phyloP scores from a whole-genome alignment of 2,113 vertebrate species.

The Cephalopholis sonnerati region DNA sequence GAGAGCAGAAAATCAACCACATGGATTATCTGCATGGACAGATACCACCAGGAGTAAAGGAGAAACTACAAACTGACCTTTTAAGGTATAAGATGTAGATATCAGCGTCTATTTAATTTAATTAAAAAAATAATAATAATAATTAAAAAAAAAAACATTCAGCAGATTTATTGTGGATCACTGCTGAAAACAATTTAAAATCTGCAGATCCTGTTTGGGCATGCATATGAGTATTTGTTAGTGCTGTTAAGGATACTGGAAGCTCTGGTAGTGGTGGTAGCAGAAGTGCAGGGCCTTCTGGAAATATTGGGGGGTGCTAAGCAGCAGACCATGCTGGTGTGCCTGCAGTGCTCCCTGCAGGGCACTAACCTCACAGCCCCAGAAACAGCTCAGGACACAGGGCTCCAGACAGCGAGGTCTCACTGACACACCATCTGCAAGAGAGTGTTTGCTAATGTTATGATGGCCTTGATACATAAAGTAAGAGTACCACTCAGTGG shows the following conservation, averaged over 20 bases:
- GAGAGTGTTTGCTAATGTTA: not conserved
- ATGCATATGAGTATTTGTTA: not conserved
- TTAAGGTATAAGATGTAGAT: not conserved
- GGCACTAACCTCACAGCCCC: slow-evolving; percentile 91
- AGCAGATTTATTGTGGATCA: too few species aligned
- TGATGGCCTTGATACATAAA: not conserved
- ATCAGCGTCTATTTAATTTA: not conserved
- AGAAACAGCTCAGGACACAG: slow-evolving; percentile 92
- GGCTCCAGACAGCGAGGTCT: slow-evolving; percentile 90
- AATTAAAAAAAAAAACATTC: too few species aligned
- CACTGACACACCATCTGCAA: slow-evolving; percentile 88
- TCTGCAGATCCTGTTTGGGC: too few species aligned
- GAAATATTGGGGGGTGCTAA: slow-evolving; percentile 85
- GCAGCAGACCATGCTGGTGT: slow-evolving; percentile 83
- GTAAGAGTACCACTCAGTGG: not conserved
- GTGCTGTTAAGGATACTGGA: slow-evolving; percentile 91
- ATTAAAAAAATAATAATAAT: too few species aligned
- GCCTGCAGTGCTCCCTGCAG: slow-evolving; percentile 89
- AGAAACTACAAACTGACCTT: not conserved
- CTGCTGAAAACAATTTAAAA: too few species aligned
- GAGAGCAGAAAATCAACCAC: too few species aligned
- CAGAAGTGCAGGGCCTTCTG: slow-evolving; percentile 87
- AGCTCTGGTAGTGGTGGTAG: slow-evolving; percentile 87
- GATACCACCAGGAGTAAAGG: not conserved
- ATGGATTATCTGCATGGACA: too few species aligned